Conservation (phyloP, 2,113 vertebrate species). For the Halcyon malimbica region DNA sequence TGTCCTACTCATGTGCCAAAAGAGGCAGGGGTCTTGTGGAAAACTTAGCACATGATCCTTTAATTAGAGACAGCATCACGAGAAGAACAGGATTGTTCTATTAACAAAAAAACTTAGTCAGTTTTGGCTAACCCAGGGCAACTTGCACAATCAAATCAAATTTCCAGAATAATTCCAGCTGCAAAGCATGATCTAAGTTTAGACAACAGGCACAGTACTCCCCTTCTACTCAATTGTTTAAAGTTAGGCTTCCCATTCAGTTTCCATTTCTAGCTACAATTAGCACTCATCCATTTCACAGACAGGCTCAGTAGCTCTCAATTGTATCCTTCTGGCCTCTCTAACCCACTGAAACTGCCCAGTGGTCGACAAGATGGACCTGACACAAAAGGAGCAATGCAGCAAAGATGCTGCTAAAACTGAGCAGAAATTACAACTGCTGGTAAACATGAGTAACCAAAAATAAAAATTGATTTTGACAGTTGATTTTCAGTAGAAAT, state of each 20-base stretch:
- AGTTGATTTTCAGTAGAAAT: not conserved
- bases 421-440: not conserved
- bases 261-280: not conserved
- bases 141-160: not conserved
- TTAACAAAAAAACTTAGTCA: not conserved
- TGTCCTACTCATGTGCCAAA: not conserved
- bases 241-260: not conserved
- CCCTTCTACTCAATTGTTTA: not conserved
- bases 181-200: not conserved
- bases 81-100: not conserved
- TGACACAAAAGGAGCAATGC: not conserved
- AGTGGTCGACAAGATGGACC: not conserved
- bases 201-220: not conserved
- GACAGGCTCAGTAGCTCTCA: not conserved
- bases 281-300: not conserved
- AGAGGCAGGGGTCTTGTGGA: not conserved
- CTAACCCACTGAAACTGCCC: not conserved
- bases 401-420: not conserved
- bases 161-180: not conserved
- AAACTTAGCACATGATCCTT: not conserved
- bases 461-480: slow-evolving; percentile 26
- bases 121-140: not conserved
- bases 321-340: not conserved
- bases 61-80: not conserved
- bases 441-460: not conserved